Base-by-base conservation (phyloP, 1,140 invertebrate species). In the Musca domestica region DNA sequence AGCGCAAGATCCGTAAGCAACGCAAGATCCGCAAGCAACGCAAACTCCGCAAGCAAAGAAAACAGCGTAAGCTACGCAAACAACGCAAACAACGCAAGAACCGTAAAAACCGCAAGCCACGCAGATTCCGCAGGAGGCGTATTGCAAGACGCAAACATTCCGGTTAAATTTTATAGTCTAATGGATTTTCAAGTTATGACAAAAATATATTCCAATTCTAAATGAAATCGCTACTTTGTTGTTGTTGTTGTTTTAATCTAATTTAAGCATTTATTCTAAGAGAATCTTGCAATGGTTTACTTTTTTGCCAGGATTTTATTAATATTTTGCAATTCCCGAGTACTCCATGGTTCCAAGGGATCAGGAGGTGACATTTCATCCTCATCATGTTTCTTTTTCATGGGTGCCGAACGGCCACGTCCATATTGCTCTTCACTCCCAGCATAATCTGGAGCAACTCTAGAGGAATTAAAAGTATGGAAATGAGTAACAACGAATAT, bases 291-390 rank as follows among this genome's bases (percentile, higher is more conserved):
- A 34, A 22, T 41, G n/a, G 25, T 14, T 22, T 73, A 67, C 23
- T 78, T 80, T 22, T 69, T 74, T 25, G 76, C 75, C 66, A 92
- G 83, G 75, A 91, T 87, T 70, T 87, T 85, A 80, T 91, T 91
- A 83, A 92, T 91, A 78, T 88, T 88, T 66, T 87, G 86, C 71
- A 91, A 88, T 69, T 84, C 86, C 68, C 86, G 84, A 19, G 88
- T 90, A 76, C 89, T 91, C 90, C 90, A 91, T 1, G 89, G 87
- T 74, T 91, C 88, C 63, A 90, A 77, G 10, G 88, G 88, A 83
- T 90, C 88, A 2, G 86, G 85, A 12, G 84, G 82, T 3, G 87
- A 85, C 19, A 82, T 74, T n/a, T 79, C 69, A 19, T 71, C 70
- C 7, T 73, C 74, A 22, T 71, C 70, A 41, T 63, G 72, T 67